Base-by-base conservation (phyloP, 2,888 invertebrate genomes). In the Tachina grossa region DNA sequence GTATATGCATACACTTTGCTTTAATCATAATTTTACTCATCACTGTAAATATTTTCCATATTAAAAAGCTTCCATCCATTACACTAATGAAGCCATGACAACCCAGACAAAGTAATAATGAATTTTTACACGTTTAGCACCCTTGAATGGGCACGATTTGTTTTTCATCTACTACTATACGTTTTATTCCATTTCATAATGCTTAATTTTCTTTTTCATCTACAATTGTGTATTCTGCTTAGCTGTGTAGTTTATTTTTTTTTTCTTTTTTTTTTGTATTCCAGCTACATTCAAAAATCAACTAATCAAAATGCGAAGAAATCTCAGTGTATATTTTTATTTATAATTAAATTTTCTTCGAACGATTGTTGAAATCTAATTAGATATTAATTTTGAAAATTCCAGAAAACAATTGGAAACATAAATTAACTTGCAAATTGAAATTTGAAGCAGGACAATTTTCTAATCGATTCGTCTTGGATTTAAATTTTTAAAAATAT, bases 81-180 rank as follows among this genome's bases (percentile, higher is more conserved):
- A 74, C 57, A 61, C 31, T 68, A 81, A 66, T 74, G 59, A 80
- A 80, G 69, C 51, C 76, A 76, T 76, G 71, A 41, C 80, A 84
- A 72, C 71, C 72, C 71, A 79, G 80, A 76, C 81, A 77, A 77
- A 77, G 53, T 72, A 45, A 72, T 77, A 71, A 71, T 51, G 49
- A 77, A 77, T 59, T 65, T 77, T 66, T 77, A 71, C 83, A 83
- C 83, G 76, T 83, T 72, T 65, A 13, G 19, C 76, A 49, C 55
- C 57, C 76, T 76, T 83, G 51, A 77, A 51, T 71, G 69, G 45
- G 19, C 63, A 69, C 57, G 49, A 59, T 51, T 66, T 75, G 14
- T 43, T 47, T 39, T 45, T 51, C 8, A n/a, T 41, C 53, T 5
- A 31, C 22, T 53, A 41, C 19, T 47, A 11, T 65, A 47, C 2